Evolutionary conservation across 1,140 invertebrate species (phyloP).

Genomic region (Nephila pilipes): DNA sequence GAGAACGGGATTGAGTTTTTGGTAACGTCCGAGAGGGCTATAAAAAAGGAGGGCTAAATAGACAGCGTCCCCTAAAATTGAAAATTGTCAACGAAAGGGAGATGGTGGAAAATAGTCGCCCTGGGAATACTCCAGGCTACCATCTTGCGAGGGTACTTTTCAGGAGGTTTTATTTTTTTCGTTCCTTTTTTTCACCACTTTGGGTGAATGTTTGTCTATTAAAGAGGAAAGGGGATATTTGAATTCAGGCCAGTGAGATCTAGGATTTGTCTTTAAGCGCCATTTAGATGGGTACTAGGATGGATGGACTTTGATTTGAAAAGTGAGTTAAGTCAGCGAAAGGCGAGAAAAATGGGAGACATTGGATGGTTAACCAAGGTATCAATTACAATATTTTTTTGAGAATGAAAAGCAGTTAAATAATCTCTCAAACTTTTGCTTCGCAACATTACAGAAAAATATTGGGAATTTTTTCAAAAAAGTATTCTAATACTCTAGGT

Average conservation of each 20-base stretch:
- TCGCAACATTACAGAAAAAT: no score
- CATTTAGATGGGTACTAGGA: slow-evolving; percentile 25
- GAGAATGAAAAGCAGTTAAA: no score
- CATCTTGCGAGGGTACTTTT: neutral
- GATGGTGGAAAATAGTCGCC: slow-evolving; percentile 41
- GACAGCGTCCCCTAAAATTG: slow-evolving; percentile 75
- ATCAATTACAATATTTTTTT: neutral
- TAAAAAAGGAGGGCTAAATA: slow-evolving; percentile 73
- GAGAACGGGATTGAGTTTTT: slow-evolving; percentile 69
- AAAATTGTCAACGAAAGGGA: slow-evolving; percentile 62
- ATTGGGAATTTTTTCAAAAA: no score
- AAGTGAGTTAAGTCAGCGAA: neutral
- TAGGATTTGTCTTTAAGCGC: slow-evolving; percentile 54
- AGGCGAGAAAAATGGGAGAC: neutral
- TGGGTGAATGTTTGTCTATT: slow-evolving; percentile 55
- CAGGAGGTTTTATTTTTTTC: neutral
- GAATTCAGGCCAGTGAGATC: slow-evolving; percentile 53
- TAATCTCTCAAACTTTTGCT: no score
- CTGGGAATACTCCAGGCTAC: slow-evolving; percentile 41
- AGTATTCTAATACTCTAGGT: no score
- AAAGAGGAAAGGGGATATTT: slow-evolving; percentile 53
- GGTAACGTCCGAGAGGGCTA: slow-evolving; percentile 72
- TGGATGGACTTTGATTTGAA: neutral
- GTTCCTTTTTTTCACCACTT: slow-evolving; percentile 17
- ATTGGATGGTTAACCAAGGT: neutral